Base-by-base conservation (phyloP, 2,797 vertebrate species). In the Antrozous pallidus region DNA sequence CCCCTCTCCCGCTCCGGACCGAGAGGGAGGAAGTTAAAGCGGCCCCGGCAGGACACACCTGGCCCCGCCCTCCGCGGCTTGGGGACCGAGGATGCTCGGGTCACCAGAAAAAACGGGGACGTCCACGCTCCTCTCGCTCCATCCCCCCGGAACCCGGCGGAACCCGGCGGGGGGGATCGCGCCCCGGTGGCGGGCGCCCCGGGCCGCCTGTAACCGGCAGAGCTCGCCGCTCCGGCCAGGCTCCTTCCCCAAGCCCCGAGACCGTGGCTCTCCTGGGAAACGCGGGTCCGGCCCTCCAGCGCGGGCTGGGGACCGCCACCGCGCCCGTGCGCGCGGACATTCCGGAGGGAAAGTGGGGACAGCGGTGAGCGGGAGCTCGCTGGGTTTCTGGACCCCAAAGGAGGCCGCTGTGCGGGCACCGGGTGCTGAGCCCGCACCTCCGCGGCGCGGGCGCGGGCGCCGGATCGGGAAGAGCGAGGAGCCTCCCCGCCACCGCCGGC, bases 111-210 rank as follows among this genome's bases (percentile, higher is more conserved):
- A 42, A 63, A 0, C 0, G 58, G 38, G 31, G 77, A 70, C 28
- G 26, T 65, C 71, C 38, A 22, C 1, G 33, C 78, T 61, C 20
- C 5, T 31, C 70, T 91, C 63, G 2, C 69, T 31, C 36, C 63
- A 70, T 70, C 87, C 89, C 54, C 86, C 84, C 58, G 56, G 56
- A 12, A 28, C 56, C 51, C 11, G 26, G 26, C 20, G 4, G 63
- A 28, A 51, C 45, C 74, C 42, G 0, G 86, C 26, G 17, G 14
- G 40, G 40, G 0, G 24, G 75, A 38, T 42, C 22, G 18, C 42
- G 85, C 94, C 77, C 54, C 36, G 63, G n/a, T 67, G 82, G 88
- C 79, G 79, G 92, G 77, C 38, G 79, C 74, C 88, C 33, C 36
- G 26, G n/a, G 28, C 56, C 18, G 85, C 85, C 67, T 84, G 81